Evolutionary conservation across 2,888 invertebrate genomes (phyloP), one percentile per base, ranked within the genome.

Genomic region (Stenichneumon culpator): DNA sequence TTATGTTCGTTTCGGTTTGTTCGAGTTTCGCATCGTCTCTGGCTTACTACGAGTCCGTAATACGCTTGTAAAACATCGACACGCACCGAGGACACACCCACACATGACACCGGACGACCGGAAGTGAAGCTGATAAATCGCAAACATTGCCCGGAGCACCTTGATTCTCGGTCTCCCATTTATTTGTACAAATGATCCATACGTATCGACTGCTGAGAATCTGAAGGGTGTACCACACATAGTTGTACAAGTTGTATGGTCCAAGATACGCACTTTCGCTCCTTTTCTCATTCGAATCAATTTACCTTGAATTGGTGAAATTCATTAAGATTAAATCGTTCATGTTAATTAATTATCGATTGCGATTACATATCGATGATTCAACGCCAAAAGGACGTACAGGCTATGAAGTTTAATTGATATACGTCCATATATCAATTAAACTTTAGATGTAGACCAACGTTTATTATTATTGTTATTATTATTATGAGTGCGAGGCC

Each of bases 151-250:
- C 14, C 54, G 54, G 9, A 54, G 22, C 19, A 54, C 54, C 60
- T 60, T 14, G 28, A 60, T 16, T 11, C 25, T 22, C 4, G 14
- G 14, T 28, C 25, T 67, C 67, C 36, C 73, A 78, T 79, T 79
- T 78, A 79, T 83, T 73, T 78, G 68, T 73, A 74, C 44, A 25
- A 28, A 39, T 7, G 28, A 28, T 75, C 50, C 69, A 75, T 69
- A 57, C 50, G 9, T 39, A 39, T 11, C 11, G 11, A 39, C 39
- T 11, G 11, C 36, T 36, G 36, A 36, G 6, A 36, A 4, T 36
- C 36, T 3, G 7, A 36, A 36, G 36, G 0, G 32, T 19, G 22
- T 22, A 36, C 52, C 7, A 0, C 60, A 28, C 3, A 28, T 9
- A 0, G 39, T 39, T 11, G 7, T 11, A 39, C 39, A 39, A 9